Evolutionary conservation across 2,113 vertebrate genomes (phyloP).

Genomic region (Neolamprologus longior): DNA sequence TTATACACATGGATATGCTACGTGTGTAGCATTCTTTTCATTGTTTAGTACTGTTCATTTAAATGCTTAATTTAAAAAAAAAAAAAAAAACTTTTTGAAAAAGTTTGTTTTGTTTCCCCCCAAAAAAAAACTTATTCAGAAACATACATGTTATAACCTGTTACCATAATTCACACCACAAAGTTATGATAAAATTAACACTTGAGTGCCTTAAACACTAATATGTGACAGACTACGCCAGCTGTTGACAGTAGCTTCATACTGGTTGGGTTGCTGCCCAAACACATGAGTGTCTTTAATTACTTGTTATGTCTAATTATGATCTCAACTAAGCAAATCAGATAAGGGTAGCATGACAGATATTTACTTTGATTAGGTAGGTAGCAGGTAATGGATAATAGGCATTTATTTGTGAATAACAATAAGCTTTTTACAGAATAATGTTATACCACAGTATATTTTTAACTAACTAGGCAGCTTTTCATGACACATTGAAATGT

Average conservation of each 20-base stretch:
- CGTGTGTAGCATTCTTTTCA: background rate
- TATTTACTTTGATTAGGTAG: background rate
- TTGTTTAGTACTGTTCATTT: background rate
- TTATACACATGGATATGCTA: background rate
- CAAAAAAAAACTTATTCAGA: background rate
- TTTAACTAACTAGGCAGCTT: background rate
- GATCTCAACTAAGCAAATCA: background rate
- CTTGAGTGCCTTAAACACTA: background rate
- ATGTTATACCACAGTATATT: background rate
- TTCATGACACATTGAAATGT: background rate
- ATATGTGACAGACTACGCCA: background rate
- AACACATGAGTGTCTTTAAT: background rate
- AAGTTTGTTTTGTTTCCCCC: background rate
- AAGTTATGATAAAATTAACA: background rate
- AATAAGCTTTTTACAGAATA: background rate
- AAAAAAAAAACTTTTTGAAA: background rate
- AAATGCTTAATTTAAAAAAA: background rate
- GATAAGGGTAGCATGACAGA: background rate
- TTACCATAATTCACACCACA: background rate
- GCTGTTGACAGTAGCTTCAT: background rate
- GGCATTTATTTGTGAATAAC: background rate
- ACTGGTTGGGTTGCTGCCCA: background rate
- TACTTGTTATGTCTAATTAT: background rate
- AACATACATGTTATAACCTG: background rate
- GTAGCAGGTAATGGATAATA: background rate